These are phyloP conservation scores for Phocoena phocoena DNA, from an alignment of 2,113 vertebrate species.

Conservation along the genomic window DNA sequence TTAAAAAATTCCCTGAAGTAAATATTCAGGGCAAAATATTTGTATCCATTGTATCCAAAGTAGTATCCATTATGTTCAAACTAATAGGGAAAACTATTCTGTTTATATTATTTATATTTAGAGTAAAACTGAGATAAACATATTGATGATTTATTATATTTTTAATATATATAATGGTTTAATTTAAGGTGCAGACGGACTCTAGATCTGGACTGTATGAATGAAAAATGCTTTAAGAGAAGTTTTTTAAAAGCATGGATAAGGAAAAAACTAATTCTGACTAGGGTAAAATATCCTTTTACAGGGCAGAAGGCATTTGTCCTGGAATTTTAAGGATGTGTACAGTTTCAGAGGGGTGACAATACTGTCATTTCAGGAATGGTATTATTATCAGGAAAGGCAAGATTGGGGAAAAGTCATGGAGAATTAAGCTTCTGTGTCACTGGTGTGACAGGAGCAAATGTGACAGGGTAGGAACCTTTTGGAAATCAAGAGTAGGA, in stretches of 20 bases:
- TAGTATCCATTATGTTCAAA: neutral
- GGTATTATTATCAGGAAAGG: neutral
- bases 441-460: neutral
- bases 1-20: neutral
- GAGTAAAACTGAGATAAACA: neutral
- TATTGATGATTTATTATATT: neutral
- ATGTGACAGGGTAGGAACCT: rapidly evolving
- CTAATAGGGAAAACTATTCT: neutral
- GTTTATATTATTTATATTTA: neutral
- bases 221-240: neutral
- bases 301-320: neutral
- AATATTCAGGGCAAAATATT: neutral
- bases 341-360: neutral
- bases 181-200: neutral
- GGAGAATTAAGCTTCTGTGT: neutral
- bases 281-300: neutral
- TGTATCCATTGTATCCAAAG: neutral
- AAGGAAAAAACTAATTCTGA: neutral
- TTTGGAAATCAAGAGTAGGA: neutral
- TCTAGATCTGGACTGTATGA: neutral
- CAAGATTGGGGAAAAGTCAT: neutral
- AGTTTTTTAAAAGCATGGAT: neutral
- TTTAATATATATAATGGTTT: neutral
- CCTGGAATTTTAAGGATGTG: neutral
- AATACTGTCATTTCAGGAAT: neutral